Conservation (phyloP, 2,888 invertebrate genomes). For the Venusia cambrica region DNA sequence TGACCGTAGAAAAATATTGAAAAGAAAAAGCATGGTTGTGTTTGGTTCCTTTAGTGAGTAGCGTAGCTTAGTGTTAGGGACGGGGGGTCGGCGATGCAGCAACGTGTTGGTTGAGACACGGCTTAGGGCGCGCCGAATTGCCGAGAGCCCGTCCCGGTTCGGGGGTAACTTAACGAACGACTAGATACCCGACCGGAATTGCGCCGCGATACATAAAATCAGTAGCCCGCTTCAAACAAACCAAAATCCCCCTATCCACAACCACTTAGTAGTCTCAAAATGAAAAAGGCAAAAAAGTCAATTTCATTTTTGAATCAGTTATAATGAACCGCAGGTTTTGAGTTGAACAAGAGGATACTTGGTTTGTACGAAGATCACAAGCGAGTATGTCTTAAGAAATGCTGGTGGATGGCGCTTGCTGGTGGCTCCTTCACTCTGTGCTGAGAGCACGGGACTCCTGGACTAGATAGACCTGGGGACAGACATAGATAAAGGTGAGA, state of each 20-base stretch:
- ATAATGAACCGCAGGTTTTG: no score
- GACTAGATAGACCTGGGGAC: conserved; percentile 94
- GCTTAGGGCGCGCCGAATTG: conserved; percentile 66
- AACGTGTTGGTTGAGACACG: conserved; percentile 69
- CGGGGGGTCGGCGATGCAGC: conserved; percentile 67
- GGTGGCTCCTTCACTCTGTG: conserved; percentile 59
- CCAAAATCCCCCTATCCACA: no score
- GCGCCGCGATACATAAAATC: no score
- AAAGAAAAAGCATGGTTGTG: conserved; percentile 63
- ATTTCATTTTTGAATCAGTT: no score
- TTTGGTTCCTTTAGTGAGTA: conserved; percentile 76
- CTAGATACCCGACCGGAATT: conserved; percentile 79
- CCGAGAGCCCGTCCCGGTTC: conserved; percentile 70
- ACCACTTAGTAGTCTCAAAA: no score
- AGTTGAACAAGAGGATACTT: no score
- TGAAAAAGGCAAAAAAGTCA: no score
- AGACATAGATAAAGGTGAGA: no score
- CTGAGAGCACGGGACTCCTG: conserved; percentile 89
- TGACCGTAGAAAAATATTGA: conserved; percentile 71
- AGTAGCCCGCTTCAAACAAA: no score
- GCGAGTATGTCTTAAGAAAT: conserved; percentile 69
- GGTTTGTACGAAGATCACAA: no score
- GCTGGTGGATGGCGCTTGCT: conserved; percentile 61
- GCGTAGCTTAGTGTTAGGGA: conserved; percentile 60
- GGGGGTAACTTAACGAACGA: conserved; percentile 68